Base-by-base conservation (phyloP, 2,888 invertebrate genomes). In the Parascotia fuliginaria region DNA sequence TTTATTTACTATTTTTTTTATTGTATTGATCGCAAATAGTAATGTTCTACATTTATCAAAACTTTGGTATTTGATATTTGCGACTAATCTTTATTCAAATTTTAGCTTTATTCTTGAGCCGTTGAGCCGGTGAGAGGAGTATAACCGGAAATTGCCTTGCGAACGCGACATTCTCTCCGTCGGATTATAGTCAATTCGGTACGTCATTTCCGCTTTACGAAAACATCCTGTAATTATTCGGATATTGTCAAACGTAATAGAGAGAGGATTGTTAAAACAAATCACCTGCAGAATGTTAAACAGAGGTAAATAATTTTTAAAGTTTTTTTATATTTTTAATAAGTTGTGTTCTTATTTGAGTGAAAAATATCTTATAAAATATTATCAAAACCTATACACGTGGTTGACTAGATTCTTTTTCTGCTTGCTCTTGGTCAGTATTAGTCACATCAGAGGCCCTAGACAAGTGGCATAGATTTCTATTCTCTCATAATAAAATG, bases 201-300 rank as follows among this genome's bases (percentile, higher is more conserved):
- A 82, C 83, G 79, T 83, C 84, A 87, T 88, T 87, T 89, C 88
- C 89, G 81, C 66, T 79, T 78, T 74, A 77, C 71, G 79, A 81
- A 85, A 87, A 85, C 78, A 82, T 84, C 81, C 81, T 79, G 79
- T 85, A 83, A 85, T 86, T 86, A 86, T 86, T 81, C 81, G 81
- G 81, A 85, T 83, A 84, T 81, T 81, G 81, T 79, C 77, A 81
- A 82, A 84, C 74, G 75, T 79, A 74, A 79, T 70, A 68, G 60
- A 75, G 65, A 77, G 73, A 73, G 74, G 73, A 71, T 77, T 77
- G 71, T 71, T 71, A 62, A 67, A 79, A 75, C 64, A 62, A 72
- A 74, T 75, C 70, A 75, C 70, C 74, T 69, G 70, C 62, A 56
- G 74, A 79, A 77, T 78, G 54, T 62, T 71, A 73, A 77, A 64